Percentiles rank a stretch among this genome's conserved stretches.
These are phyloP conservation scores for Eristalinus sepulchralis DNA, from an alignment of 2,888 invertebrate genomes.

Conservation along the genomic window DNA sequence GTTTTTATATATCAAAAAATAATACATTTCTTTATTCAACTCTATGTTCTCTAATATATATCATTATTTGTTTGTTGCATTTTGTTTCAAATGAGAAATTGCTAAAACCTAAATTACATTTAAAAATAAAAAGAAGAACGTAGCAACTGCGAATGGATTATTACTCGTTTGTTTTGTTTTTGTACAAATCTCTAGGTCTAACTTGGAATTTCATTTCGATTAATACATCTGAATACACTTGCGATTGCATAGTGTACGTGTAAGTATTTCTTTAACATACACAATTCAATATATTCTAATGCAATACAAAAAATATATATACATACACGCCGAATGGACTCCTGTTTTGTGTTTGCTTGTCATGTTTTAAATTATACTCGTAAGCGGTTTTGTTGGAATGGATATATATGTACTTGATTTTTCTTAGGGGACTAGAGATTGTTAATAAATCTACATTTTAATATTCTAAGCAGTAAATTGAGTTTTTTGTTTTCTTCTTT, in stretches of 20 bases:
- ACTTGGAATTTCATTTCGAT: constrained; percentile 31
- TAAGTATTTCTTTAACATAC: neutral
- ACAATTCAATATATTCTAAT: constrained; percentile 24
- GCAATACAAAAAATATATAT: constrained; percentile 46
- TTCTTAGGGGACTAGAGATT: constrained; percentile 26
- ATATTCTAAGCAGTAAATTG: neutral
- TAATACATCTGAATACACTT: constrained; percentile 8
- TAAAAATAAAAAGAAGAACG: constrained; percentile 2
- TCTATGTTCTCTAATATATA: constrained; percentile 17
- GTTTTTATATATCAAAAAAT: constrained; percentile 45
- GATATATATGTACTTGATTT: neutral
- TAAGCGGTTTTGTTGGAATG: constrained; percentile 5
- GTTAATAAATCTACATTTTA: constrained; percentile 15
- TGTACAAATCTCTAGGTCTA: constrained; percentile 48
- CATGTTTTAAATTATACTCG: neutral
- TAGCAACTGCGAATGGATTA: constrained; percentile 31
- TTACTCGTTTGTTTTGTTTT: neutral
- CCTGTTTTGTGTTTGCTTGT: neutral
- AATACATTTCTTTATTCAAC: constrained; percentile 53
- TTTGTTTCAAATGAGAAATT: constrained; percentile 26
- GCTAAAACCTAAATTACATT: constrained; percentile 28
- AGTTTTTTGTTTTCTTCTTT: neutral
- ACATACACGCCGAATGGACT: constrained; percentile 7
- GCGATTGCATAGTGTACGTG: neutral
- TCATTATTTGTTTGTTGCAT: constrained; percentile 46